Evolutionary conservation across 1,140 invertebrate species (phyloP), one percentile per base, ranked within the genome.

Genomic region (Drosophila sechellia): DNA sequence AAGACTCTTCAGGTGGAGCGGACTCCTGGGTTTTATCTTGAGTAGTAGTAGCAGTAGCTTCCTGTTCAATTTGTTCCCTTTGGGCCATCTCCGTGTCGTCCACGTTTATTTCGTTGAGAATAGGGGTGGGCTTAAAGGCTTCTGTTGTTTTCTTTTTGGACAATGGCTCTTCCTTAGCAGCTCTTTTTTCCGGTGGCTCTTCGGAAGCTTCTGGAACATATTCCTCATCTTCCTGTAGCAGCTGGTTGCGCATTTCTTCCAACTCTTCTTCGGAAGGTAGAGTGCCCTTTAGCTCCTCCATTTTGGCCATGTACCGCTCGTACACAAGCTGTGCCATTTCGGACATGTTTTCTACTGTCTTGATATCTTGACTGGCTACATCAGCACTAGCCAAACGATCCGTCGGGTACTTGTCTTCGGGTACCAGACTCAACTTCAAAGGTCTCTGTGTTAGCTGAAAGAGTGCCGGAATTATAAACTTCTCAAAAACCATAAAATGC

Each of bases 301-400:
- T 94, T 93, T 95, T 95, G 43, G 95, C 93, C 81, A 97, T 95
- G 90, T 98, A 99, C 91, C 97, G 95, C 79, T 98, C 95, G 93
- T 97, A 98, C 1, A 98, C 97, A 93, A 97, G 98, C 86, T 96
- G 95, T 0, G 97, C 97, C 96, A 98, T 98, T 71, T 98, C 96
- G 2, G 97, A 95, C 97, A 99, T 98, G 92, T 98, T 96, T 73
- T 96, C 93, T 2, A 98, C 95, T 2, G 94, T 79, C 42, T 64
- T 79, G 66, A 92, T 46, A 81, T 90, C 52, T 40, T 81, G 57
- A 71, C 40, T 31, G 2, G 40, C 13, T 0, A 70, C 59, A 1
- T 22, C 1, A 73, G 70, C 91, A 75, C 79, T 79, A 8, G 60
- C 50, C 2, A 92, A 84, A 65, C 97, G 94, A 40, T 94, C 92